phyloP scores from a whole-genome alignment of 2,797 vertebrate genomes.

The Mus minutoides region DNA sequence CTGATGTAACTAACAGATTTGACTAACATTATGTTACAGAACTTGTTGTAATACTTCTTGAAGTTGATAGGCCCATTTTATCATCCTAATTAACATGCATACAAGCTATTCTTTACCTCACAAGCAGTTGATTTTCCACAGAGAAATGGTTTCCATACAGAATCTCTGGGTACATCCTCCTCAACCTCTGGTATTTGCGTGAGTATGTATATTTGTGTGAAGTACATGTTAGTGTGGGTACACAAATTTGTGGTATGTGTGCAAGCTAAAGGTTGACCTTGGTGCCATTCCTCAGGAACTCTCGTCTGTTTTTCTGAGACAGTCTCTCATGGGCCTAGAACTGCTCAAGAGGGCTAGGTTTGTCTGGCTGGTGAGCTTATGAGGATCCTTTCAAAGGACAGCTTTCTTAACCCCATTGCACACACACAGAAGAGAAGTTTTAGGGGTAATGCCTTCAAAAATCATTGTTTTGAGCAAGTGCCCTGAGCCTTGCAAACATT shows the following conservation, averaged over 20 bases:
- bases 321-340: not conserved
- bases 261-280: not conserved
- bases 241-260: not conserved
- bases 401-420: not conserved
- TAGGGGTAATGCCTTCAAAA: not conserved
- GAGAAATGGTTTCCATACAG: not conserved
- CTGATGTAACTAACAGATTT: not conserved
- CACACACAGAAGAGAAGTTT: not conserved
- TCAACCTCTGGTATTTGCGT: too few relatives aligned
- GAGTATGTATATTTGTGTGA: not conserved
- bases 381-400: not conserved
- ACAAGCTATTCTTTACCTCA: not conserved
- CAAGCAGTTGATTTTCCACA: conserved; percentile 7
- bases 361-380: too few relatives aligned
- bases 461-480: not conserved
- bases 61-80: conserved; percentile 3
- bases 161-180: not conserved
- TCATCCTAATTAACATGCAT: not conserved
- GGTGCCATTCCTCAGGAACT: not conserved
- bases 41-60: not conserved
- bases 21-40: not conserved
- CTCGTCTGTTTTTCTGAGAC: not conserved
- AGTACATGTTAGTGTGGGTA: not conserved
- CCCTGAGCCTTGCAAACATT: not conserved
- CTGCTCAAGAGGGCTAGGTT: not conserved